Conservation (phyloP, 2,888 invertebrate genomes). For the Sabatieria punctata region DNA sequence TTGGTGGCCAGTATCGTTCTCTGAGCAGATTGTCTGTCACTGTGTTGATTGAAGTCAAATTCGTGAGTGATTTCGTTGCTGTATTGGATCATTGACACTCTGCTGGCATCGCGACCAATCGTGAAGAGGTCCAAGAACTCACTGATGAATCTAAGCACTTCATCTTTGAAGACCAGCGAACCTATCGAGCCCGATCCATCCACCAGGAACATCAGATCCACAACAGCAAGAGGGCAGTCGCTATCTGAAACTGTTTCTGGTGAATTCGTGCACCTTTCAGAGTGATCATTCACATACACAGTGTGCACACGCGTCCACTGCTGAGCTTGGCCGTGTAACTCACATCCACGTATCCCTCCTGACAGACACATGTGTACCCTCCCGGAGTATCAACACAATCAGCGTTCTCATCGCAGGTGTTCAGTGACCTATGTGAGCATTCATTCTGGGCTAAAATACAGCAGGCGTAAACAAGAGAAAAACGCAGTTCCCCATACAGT, state of each 20-base stretch:
- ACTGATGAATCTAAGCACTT: constrained; percentile 2
- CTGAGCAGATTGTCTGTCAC: not conserved
- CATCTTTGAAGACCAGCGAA: not conserved
- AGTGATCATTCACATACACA: not conserved
- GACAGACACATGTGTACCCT: constrained; percentile 6
- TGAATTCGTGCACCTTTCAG: not conserved
- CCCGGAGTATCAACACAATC: constrained; percentile 2
- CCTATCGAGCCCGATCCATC: constrained; percentile 4
- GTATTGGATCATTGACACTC: constrained; percentile 3
- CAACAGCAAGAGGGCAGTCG: not conserved
- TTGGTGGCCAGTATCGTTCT: not conserved
- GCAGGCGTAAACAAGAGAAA: not conserved
- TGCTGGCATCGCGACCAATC: constrained; percentile 2
- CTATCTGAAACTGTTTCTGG: not conserved
- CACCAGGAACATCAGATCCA: constrained; percentile 4
- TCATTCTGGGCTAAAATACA: not conserved
- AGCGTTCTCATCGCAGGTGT: constrained; percentile 5
- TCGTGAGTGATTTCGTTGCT: not conserved
- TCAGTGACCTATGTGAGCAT: not conserved
- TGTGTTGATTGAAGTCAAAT: not conserved
- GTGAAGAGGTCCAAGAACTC: constrained; percentile 1
- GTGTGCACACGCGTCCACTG: constrained; percentile 6
- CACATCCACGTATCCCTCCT: constrained; percentile 7
- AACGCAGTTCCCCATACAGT: not conserved
- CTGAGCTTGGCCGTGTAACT: not conserved